Evolutionary conservation across 2,888 invertebrate species (phyloP).

Genomic region (Rotaria sp.): DNA sequence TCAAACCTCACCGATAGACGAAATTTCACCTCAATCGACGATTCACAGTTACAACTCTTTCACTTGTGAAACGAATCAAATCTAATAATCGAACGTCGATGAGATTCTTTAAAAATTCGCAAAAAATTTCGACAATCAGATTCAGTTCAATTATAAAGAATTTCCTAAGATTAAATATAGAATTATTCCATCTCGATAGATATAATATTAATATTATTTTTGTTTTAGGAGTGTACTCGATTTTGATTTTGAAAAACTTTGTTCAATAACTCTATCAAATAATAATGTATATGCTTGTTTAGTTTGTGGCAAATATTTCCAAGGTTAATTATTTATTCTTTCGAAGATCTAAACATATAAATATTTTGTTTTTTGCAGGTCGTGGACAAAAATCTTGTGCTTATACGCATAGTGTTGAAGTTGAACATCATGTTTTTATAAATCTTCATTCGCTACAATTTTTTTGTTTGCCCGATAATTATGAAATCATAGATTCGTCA

Average conservation of each 20-base stretch:
- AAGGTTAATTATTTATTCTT: conserved; percentile 56
- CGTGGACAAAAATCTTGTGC: conserved; percentile 95
- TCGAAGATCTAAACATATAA: too few species aligned
- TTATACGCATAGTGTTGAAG: conserved; percentile 94
- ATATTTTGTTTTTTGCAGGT: conserved; percentile 54
- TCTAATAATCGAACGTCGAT: too few species aligned
- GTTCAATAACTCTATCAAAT: conserved; percentile 90
- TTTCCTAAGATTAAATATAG: neutral
- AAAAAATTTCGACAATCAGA: too few species aligned
- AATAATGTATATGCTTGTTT: conserved; percentile 98
- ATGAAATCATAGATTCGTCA: conserved; percentile 91
- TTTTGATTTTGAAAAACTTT: conserved; percentile 98
- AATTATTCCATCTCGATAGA: neutral
- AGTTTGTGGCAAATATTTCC: conserved; percentile 96
- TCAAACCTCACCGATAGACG: too few species aligned
- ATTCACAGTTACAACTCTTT: too few species aligned
- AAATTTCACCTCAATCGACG: too few species aligned
- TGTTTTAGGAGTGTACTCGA: conserved; percentile 61
- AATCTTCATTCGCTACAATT: conserved; percentile 92
- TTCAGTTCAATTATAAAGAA: neutral
- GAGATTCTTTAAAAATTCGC: too few species aligned
- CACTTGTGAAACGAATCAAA: too few species aligned
- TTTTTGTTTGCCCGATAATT: conserved; percentile 97
- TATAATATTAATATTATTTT: neutral
- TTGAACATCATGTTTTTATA: conserved; percentile 91